These are phyloP conservation scores for Deilephila porcellus DNA, from an alignment of 2,888 invertebrate genomes.

Conservation along the genomic window DNA sequence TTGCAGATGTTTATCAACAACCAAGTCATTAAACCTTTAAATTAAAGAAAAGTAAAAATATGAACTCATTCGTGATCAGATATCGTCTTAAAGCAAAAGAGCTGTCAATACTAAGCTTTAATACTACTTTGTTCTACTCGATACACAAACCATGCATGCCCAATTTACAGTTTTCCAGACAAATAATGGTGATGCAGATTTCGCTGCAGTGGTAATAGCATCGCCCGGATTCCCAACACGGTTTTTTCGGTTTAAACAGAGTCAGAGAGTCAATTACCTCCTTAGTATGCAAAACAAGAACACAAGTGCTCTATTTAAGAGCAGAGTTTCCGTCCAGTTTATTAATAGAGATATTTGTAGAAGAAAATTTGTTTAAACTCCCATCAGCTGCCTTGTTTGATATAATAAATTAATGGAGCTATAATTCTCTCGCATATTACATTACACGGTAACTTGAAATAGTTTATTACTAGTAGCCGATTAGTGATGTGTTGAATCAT, in stretches of 20 bases:
- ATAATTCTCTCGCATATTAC: background rate
- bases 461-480: slow-evolving; percentile 17
- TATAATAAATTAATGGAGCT: slow-evolving; percentile 15
- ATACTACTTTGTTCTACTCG: background rate
- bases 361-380: background rate
- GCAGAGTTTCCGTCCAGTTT: slow-evolving; percentile 1
- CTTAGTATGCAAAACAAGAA: slow-evolving; percentile 8
- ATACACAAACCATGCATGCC: background rate
- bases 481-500: slow-evolving; percentile 22
- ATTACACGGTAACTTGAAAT: slow-evolving; percentile 16
- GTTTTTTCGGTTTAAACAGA: background rate
- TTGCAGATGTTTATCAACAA: too few species aligned
- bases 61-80: background rate
- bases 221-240: background rate
- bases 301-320: slow-evolving; percentile 1
- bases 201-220: background rate
- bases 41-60: too few species aligned
- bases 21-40: too few species aligned
- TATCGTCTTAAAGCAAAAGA: too few species aligned
- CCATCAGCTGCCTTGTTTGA: background rate
- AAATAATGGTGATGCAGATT: slow-evolving; percentile 2
- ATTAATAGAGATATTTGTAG: slow-evolving; percentile 1
- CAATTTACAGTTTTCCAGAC: background rate
- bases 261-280: slow-evolving; percentile 6
- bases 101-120: background rate